phyloP scores from a whole-genome alignment of 2,797 vertebrate genomes.

The Amblyopsis hoosieri region DNA sequence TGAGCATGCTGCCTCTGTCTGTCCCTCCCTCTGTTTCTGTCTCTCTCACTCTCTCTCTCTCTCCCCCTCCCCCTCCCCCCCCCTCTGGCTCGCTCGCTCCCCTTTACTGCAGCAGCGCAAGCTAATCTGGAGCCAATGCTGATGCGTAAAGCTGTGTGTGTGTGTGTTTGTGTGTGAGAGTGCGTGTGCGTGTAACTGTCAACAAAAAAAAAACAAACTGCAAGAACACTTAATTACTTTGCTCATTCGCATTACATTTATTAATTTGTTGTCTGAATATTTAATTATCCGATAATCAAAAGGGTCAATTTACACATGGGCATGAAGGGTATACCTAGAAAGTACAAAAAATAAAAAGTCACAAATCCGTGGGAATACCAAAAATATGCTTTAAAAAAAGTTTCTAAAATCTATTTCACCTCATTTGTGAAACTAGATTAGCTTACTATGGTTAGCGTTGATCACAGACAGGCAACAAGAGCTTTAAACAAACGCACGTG shows the following conservation, averaged over 20 bases:
- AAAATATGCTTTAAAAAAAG: no score
- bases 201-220: background rate
- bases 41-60: constrained; percentile 20
- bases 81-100: constrained; percentile 48
- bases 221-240: constrained; percentile 2
- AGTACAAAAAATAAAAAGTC: no score
- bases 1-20: constrained; percentile 69
- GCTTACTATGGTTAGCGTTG: background rate
- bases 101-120: constrained; percentile 90
- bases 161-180: background rate
- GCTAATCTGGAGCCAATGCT: constrained; percentile 90
- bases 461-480: constrained; percentile 18
- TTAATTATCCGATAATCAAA: no score
- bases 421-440: background rate
- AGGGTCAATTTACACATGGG: no score
- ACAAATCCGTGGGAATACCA: no score
- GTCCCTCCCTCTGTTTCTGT: constrained; percentile 52
- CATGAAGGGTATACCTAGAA: no score
- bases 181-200: background rate
- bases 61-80: constrained; percentile 30
- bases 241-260: background rate
- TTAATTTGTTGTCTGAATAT: background rate
- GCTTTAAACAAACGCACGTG: constrained; percentile 28
- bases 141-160: constrained; percentile 58
- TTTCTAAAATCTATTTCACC: no score